A percentile compares a stretch with the other conserved stretches of the same genome.
These are phyloP conservation scores for Salvelinus alpinus DNA, from an alignment of 2,113 vertebrate species.

Conservation along the genomic window DNA sequence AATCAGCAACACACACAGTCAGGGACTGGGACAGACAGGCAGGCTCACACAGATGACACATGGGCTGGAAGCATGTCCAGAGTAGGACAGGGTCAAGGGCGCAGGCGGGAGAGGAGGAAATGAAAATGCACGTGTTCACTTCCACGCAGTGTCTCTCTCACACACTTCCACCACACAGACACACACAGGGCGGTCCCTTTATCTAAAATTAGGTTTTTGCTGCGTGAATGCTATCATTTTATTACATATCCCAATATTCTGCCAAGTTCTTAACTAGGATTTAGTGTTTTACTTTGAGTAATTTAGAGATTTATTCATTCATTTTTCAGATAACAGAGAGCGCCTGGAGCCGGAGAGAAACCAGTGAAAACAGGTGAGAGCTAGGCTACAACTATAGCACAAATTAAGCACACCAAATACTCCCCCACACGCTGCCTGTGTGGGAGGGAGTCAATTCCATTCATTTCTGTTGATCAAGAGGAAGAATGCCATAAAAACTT, in stretches of 20 bases:
- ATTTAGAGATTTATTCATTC: constrained; percentile 6
- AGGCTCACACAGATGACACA: constrained; percentile 19
- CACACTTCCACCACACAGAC: neutral
- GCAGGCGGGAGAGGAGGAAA: constrained; percentile 11
- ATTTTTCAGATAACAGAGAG: constrained; percentile 2
- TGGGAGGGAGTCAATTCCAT: neutral
- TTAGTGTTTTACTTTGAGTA: constrained; percentile 46
- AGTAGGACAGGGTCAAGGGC: neutral
- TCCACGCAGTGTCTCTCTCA: constrained; percentile 10
- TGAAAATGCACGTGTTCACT: constrained; percentile 18
- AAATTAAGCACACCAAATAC: too few relatives aligned
- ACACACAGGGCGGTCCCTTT: constrained; percentile 7
- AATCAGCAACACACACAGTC: neutral
- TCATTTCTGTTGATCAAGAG: neutral
- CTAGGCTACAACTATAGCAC: constrained; percentile 3
- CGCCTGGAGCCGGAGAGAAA: constrained; percentile 12
- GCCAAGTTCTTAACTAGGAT: constrained; percentile 37
- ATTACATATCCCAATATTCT: constrained; percentile 27
- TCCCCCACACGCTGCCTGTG: neutral
- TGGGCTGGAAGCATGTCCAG: neutral
- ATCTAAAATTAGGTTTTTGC: constrained; percentile 29
- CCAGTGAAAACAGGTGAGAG: constrained; percentile 19
- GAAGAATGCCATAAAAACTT: neutral
- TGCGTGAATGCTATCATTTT: constrained; percentile 38
- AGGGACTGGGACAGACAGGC: constrained; percentile 27